Percentiles rank a stretch among this genome's conserved stretches.
Conservation (phyloP, 2,113 vertebrate species). For the Peromyscus polionotus region DNA sequence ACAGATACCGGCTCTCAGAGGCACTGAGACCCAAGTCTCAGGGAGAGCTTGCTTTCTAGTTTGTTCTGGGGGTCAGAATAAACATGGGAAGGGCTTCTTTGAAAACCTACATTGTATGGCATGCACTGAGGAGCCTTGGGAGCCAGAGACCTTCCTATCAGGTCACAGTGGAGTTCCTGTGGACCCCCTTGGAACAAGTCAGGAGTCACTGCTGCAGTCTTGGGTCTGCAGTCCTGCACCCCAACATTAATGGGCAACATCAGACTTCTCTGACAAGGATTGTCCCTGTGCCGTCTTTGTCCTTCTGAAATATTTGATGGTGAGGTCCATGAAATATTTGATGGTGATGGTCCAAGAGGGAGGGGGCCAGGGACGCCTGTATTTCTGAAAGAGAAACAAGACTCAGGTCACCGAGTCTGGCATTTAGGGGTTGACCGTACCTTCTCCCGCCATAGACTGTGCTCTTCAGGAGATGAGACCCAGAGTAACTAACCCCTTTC, state of each 20-base stretch:
- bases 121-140: rapidly evolving
- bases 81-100: rapidly evolving
- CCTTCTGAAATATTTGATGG: not conserved
- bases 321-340: not conserved
- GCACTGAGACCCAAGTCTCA: not conserved
- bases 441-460: not conserved
- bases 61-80: not conserved
- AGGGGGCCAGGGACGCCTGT: too few species aligned
- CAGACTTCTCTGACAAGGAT: not conserved
- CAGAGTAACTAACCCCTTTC: not conserved
- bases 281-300: not conserved
- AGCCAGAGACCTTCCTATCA: rapidly evolving
- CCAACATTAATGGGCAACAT: too few species aligned
- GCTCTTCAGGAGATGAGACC: too few species aligned
- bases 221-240: too few species aligned
- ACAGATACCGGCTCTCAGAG: not conserved
- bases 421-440: not conserved
- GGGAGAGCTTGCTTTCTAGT: not conserved
- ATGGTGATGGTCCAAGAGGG: not conserved
- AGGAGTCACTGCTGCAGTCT: not conserved
- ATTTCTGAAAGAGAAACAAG: not conserved
- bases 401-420: not conserved
- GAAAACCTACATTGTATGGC: rapidly evolving
- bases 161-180: rapidly evolving
- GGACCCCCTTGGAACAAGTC: too few species aligned